These are phyloP conservation scores for Lottia gigantea DNA, from an alignment of 2,888 invertebrate genomes.

Conservation along the genomic window DNA sequence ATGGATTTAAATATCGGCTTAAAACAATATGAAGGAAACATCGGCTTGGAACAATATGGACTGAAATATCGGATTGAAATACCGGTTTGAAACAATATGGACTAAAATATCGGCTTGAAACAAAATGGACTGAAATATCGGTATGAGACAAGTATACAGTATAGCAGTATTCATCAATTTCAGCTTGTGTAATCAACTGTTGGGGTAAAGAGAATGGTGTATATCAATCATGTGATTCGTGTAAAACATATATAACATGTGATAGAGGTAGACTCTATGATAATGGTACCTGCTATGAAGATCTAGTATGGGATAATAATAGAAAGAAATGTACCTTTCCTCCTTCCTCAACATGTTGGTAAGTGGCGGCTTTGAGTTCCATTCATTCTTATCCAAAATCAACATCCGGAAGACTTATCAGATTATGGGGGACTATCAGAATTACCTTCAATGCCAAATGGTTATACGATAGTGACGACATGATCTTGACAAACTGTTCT, in stretches of 20 bases:
- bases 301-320: conserved; percentile 2
- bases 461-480: no score
- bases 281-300: background rate
- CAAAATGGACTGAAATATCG: background rate
- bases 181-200: background rate
- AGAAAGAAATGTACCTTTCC: background rate
- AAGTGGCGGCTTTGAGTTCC: background rate
- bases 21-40: no score
- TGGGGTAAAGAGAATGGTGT: background rate
- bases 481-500: no score
- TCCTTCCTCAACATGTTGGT: background rate
- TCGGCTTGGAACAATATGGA: no score
- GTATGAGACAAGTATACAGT: background rate
- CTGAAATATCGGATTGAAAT: no score
- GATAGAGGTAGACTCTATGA: background rate
- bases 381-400: no score
- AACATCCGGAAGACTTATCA: no score
- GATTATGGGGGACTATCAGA: no score
- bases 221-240: background rate
- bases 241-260: background rate
- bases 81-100: no score
- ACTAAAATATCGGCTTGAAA: no score
- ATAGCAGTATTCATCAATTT: background rate
- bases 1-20: no score
- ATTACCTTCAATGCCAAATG: no score